Evolutionary conservation across 2,797 vertebrate species (phyloP).

Genomic region (Chaetophractus vellerosus): DNA sequence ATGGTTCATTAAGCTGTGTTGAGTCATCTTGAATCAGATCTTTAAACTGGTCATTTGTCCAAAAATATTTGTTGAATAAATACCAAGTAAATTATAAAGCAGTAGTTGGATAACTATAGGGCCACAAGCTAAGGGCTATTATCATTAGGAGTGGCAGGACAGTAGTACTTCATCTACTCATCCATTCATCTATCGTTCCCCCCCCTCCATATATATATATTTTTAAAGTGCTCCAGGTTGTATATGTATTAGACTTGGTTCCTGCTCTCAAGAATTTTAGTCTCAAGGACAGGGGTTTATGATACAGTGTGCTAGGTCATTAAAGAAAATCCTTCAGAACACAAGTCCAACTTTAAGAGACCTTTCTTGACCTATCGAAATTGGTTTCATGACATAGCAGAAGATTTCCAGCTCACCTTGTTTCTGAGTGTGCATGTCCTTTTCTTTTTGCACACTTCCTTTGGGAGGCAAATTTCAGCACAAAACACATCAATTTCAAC

Average conservation of each 20-base stretch:
- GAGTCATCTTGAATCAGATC: conserved; percentile 40
- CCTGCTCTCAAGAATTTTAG: neutral
- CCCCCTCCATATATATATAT: too few relatives aligned
- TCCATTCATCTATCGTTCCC: neutral
- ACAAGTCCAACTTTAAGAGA: neutral
- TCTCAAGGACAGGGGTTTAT: neutral
- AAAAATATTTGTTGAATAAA: conserved; percentile 55
- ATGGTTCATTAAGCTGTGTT: neutral
- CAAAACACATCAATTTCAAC: neutral
- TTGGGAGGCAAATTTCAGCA: neutral
- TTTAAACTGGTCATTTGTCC: conserved; percentile 55
- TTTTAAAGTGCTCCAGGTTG: neutral
- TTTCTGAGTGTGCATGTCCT: neutral
- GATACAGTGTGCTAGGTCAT: neutral
- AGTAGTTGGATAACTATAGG: neutral
- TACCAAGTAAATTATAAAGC: conserved; percentile 28
- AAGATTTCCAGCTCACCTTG: neutral
- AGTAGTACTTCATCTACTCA: neutral
- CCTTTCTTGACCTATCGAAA: neutral
- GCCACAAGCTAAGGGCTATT: neutral
- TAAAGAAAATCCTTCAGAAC: neutral
- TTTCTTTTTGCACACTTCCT: neutral
- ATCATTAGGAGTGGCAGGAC: neutral
- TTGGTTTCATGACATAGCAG: neutral
- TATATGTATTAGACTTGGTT: neutral